Evolutionary conservation across 1,140 invertebrate genomes (phyloP).

Genomic region (Harlomillsia oculata): DNA sequence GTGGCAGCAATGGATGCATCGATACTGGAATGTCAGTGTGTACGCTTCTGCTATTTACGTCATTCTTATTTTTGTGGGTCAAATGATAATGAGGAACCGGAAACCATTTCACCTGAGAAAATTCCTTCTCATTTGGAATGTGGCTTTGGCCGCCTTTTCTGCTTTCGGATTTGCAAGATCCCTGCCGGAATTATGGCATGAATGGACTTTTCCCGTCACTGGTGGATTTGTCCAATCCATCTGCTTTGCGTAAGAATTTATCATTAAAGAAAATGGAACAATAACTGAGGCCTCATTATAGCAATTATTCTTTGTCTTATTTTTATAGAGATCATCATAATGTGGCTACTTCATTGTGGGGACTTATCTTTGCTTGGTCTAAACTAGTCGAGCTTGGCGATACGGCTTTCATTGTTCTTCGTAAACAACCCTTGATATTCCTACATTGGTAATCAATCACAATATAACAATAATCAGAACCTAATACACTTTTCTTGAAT

Average conservation of each 20-base stretch:
- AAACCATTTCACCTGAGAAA: slow-evolving; percentile 76
- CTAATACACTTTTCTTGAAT: not conserved
- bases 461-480: not conserved
- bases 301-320: not conserved
- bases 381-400: slow-evolving; percentile 44
- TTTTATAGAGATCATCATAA: slow-evolving; percentile 29
- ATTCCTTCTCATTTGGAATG: slow-evolving; percentile 83
- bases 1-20: slow-evolving; percentile 77
- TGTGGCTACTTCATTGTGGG: slow-evolving; percentile 41
- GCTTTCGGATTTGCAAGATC: slow-evolving; percentile 81
- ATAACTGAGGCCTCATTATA: not conserved
- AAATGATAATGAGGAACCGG: slow-evolving; percentile 83
- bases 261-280: not conserved
- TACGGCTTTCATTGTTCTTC: slow-evolving; percentile 44
- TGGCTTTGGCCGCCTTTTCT: slow-evolving; percentile 82
- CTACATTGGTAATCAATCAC: slow-evolving; percentile 40
- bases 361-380: slow-evolving; percentile 45
- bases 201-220: slow-evolving; percentile 47
- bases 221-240: slow-evolving; percentile 30
- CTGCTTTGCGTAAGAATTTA: slow-evolving; percentile 18
- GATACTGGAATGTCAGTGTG: slow-evolving; percentile 89
- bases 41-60: slow-evolving; percentile 86
- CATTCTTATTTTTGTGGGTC: slow-evolving; percentile 83
- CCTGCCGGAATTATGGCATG: slow-evolving; percentile 75
- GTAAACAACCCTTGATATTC: slow-evolving; percentile 52